phyloP scores from a whole-genome alignment of 1,140 invertebrate genomes.

The Olivierus martensii region DNA sequence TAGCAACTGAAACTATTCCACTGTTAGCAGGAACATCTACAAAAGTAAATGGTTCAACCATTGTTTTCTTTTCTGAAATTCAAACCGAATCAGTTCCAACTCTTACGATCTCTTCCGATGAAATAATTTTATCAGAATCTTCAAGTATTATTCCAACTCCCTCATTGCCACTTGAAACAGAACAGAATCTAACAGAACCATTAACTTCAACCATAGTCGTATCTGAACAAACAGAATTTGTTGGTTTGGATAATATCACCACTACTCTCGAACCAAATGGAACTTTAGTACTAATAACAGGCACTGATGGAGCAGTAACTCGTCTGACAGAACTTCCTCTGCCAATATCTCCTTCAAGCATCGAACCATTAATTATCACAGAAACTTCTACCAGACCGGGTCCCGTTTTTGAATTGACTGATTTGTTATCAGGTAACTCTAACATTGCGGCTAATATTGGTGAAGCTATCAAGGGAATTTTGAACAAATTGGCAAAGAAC shows the following conservation, averaged over 20 bases:
- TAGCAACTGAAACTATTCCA: too few species aligned
- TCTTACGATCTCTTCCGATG: background rate
- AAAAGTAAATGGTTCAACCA: constrained; percentile 1
- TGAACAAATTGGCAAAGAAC: constrained; percentile 22
- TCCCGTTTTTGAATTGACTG: constrained; percentile 22
- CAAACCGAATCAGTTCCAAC: background rate
- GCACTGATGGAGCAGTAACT: constrained; percentile 15
- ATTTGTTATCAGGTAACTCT: constrained; percentile 21
- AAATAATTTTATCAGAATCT: too few species aligned
- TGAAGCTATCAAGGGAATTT: constrained; percentile 24
- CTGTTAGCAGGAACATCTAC: background rate
- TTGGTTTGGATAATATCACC: constrained; percentile 13
- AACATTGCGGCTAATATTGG: constrained; percentile 22
- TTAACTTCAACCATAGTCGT: constrained; percentile 14
- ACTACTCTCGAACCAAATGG: constrained; percentile 12
- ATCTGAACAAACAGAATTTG: constrained; percentile 12
- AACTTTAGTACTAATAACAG: constrained; percentile 15
- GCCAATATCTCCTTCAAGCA: background rate
- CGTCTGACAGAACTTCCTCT: constrained; percentile 7
- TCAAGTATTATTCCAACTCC: background rate
- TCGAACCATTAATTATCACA: background rate
- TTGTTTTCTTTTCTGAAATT: constrained; percentile 17
- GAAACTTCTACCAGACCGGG: constrained; percentile 15
- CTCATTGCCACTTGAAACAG: background rate
- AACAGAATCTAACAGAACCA: background rate